Percentiles rank a stretch among this genome's conserved stretches.
These are phyloP conservation scores for Petrophora chlorosata DNA, from an alignment of 2,888 invertebrate genomes.

Conservation along the genomic window DNA sequence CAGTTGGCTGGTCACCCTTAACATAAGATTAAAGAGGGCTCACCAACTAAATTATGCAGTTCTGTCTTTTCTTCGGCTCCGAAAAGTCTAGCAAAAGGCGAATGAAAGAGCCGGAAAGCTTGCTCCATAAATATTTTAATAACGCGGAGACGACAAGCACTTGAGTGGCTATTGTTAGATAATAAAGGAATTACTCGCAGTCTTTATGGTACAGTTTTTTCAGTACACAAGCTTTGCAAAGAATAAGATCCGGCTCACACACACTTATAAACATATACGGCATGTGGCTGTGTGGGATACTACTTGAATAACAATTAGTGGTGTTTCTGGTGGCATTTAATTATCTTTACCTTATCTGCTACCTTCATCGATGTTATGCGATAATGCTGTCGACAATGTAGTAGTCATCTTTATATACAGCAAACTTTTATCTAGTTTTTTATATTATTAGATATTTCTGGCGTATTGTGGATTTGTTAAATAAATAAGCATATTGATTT, in stretches of 20 bases:
- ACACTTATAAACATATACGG: not conserved
- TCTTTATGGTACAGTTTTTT: constrained; percentile 20
- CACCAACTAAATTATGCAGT: constrained; percentile 35
- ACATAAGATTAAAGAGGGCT: constrained; percentile 18
- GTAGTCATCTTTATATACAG: too few relatives aligned
- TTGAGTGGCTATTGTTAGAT: constrained; percentile 41
- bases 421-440: too few relatives aligned
- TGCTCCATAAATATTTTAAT: constrained; percentile 45
- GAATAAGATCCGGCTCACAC: not conserved
- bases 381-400: too few relatives aligned
- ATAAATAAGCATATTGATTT: too few relatives aligned
- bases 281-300: not conserved
- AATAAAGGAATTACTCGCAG: constrained; percentile 42
- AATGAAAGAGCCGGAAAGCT: constrained; percentile 42
- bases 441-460: too few relatives aligned
- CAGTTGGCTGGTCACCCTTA: constrained; percentile 16
- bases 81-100: constrained; percentile 39
- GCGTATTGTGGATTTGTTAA: too few relatives aligned
- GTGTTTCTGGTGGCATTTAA: too few relatives aligned
- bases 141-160: constrained; percentile 36
- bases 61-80: constrained; percentile 30
- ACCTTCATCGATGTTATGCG: too few relatives aligned
- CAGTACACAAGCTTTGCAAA: not conserved
- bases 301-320: too few relatives aligned
- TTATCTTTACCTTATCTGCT: too few relatives aligned